Percentiles rank a stretch among this genome's conserved stretches.
Conservation (phyloP, 2,797 vertebrate species). For the Adelosebastes latens region DNA sequence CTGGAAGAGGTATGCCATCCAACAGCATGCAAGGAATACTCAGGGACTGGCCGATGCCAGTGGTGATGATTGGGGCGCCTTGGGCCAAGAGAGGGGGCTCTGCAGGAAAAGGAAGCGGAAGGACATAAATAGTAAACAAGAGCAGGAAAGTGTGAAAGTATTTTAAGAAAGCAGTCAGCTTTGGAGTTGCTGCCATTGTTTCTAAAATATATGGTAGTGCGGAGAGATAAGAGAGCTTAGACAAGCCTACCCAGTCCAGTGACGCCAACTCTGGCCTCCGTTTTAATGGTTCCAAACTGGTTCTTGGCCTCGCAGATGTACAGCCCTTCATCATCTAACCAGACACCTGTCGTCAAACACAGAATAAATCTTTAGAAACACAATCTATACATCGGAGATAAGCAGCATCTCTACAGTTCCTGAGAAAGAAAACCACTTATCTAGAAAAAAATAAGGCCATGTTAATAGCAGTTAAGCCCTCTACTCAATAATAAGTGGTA, state of each 20-base stretch:
- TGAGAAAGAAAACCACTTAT: conserved; percentile 40
- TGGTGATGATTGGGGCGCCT: conserved; percentile 77
- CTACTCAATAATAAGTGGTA: conserved; percentile 38
- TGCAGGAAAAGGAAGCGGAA: conserved; percentile 45
- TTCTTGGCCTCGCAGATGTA: conserved; percentile 92
- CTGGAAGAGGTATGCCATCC: conserved; percentile 88
- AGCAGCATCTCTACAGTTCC: not conserved
- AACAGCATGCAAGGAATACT: conserved; percentile 89
- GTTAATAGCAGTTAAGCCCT: conserved; percentile 33
- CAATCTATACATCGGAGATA: not conserved
- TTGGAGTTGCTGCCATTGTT: not conserved
- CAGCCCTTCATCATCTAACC: conserved; percentile 85
- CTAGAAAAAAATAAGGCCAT: conserved; percentile 15
- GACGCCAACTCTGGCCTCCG: conserved; percentile 84
- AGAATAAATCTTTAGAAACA: conserved; percentile 16
- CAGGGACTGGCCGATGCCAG: conserved; percentile 83
- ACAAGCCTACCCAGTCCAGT: conserved; percentile 86
- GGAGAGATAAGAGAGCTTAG: not conserved
- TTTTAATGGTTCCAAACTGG: conserved; percentile 86
- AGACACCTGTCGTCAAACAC: conserved; percentile 78
- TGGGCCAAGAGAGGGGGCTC: conserved; percentile 87
- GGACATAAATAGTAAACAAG: conserved; percentile 18
- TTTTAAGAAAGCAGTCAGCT: not conserved
- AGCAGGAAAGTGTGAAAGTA: not conserved
- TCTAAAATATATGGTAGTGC: not conserved